Conservation (phyloP, 2,888 invertebrate species). For the Himalopsyche anomala region DNA sequence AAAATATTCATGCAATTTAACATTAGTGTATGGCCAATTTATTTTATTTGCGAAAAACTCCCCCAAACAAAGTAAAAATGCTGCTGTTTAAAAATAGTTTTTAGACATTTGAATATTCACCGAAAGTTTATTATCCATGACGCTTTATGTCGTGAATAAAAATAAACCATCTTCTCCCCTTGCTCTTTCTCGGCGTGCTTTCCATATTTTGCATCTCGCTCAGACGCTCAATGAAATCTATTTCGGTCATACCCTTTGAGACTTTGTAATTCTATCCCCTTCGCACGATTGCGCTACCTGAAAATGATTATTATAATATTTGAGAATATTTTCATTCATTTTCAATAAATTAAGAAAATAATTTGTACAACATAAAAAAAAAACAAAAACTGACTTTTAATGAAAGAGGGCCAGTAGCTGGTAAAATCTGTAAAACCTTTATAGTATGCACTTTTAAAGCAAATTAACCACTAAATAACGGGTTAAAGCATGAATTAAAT, state of each 20-base stretch:
- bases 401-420: too few relatives aligned
- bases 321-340: neutral
- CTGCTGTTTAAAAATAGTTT: slow-evolving; percentile 22
- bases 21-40: slow-evolving; percentile 18
- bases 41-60: slow-evolving; percentile 12
- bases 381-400: too few relatives aligned
- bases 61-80: neutral
- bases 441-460: too few relatives aligned
- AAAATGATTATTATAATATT: neutral
- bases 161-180: neutral
- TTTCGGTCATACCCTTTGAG: slow-evolving; percentile 19
- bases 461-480: too few relatives aligned
- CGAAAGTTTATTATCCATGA: slow-evolving; percentile 20
- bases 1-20: neutral
- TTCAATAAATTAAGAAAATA: too few relatives aligned
- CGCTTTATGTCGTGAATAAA: slow-evolving; percentile 2
- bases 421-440: too few relatives aligned
- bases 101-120: neutral
- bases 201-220: neutral
- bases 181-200: neutral
- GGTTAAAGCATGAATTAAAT: too few relatives aligned
- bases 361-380: too few relatives aligned
- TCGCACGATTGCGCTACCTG: neutral
- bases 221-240: slow-evolving; percentile 2
- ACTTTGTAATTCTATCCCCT: neutral